Conservation (phyloP, 2,888 invertebrate species). For the Eretmocerus hayati region DNA sequence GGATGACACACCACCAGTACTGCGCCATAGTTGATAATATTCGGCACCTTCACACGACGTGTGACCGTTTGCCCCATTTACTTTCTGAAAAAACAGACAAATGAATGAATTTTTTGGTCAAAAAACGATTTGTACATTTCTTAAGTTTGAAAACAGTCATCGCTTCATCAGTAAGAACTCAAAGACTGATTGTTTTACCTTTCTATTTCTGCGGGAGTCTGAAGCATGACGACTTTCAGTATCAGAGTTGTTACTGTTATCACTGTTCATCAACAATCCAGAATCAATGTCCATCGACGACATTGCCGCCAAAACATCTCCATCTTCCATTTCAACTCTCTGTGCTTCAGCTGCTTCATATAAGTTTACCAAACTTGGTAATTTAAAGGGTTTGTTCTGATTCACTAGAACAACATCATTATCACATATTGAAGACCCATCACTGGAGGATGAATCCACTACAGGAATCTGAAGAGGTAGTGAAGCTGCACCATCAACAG, state of each 20-base stretch:
- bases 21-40: constrained; percentile 44
- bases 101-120: not conserved
- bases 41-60: constrained; percentile 37
- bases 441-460: constrained; percentile 13
- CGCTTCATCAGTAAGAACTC: too few relatives aligned
- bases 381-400: constrained; percentile 33
- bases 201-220: constrained; percentile 28
- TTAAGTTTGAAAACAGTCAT: too few relatives aligned
- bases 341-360: constrained; percentile 35
- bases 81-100: constrained; percentile 9
- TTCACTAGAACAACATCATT: constrained; percentile 21
- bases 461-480: constrained; percentile 23
- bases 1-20: constrained; percentile 39
- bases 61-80: constrained; percentile 24
- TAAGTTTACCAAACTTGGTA: constrained; percentile 39
- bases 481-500: constrained; percentile 26
- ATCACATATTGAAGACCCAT: constrained; percentile 24
- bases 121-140: not conserved
- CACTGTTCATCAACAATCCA: constrained; percentile 38
- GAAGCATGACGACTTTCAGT: constrained; percentile 39
- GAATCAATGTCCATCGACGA: constrained; percentile 34
- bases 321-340: constrained; percentile 34
- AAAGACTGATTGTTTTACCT: constrained; percentile 5
- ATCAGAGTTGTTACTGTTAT: constrained; percentile 40
- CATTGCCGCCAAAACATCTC: constrained; percentile 34